Percentiles rank a stretch among this genome's conserved stretches.
Evolutionary conservation across 1,140 invertebrate genomes (phyloP).

Genomic region (Drosophila eugracilis): DNA sequence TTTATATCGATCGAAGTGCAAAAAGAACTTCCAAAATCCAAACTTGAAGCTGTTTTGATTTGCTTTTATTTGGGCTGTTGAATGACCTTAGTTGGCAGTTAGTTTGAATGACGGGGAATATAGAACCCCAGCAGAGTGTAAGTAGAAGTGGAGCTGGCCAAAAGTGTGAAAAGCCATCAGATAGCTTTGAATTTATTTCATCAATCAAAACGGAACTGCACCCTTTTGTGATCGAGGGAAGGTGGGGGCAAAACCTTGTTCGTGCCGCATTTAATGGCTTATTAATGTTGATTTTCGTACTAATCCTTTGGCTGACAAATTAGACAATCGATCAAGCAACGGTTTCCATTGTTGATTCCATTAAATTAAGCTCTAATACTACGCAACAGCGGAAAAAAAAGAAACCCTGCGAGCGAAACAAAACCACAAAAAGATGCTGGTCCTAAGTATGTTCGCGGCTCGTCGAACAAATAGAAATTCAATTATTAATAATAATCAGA

Average conservation of each 20-base stretch:
- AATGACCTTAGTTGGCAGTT: slow-evolving; percentile 35
- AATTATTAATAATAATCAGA: slow-evolving; percentile 71
- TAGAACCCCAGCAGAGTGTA: slow-evolving; percentile 17
- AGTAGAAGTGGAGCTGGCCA: slow-evolving; percentile 32
- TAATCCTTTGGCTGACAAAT: slow-evolving; percentile 71
- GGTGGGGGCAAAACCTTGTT: slow-evolving; percentile 56
- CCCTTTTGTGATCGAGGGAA: slow-evolving; percentile 41
- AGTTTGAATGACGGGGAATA: slow-evolving; percentile 12
- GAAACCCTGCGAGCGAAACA: slow-evolving; percentile 34
- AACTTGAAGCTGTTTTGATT: slow-evolving; percentile 21
- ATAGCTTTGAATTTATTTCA: slow-evolving; percentile 38
- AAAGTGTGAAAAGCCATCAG: slow-evolving; percentile 55
- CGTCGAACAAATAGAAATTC: slow-evolving; percentile 63
- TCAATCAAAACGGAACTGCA: slow-evolving; percentile 72
- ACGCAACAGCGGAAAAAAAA: slow-evolving; percentile 26
- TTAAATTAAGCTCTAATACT: slow-evolving; percentile 46
- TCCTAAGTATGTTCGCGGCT: slow-evolving; percentile 57
- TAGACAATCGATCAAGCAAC: slow-evolving; percentile 72
- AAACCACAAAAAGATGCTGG: slow-evolving; percentile 59
- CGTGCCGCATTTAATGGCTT: slow-evolving; percentile 64
- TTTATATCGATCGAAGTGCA: slow-evolving; percentile 38
- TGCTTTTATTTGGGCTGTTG: slow-evolving; percentile 24
- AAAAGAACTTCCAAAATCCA: slow-evolving; percentile 45
- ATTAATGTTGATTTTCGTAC: slow-evolving; percentile 67
- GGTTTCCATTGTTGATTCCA: slow-evolving; percentile 55